phyloP scores from a whole-genome alignment of 2,888 invertebrate genomes.

The Elegia similella region DNA sequence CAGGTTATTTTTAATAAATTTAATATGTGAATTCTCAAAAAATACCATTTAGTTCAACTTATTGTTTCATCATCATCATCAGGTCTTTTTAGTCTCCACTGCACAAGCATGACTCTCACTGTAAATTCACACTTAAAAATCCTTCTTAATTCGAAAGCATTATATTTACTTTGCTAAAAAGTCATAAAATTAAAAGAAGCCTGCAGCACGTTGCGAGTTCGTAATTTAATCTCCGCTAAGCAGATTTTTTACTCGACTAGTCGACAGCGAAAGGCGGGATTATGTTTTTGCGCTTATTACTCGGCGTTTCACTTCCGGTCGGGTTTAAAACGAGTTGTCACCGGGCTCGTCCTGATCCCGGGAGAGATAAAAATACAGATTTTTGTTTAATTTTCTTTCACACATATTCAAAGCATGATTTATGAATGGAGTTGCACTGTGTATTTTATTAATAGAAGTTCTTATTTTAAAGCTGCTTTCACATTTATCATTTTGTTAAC shows the following conservation, averaged over 20 bases:
- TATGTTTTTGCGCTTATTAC: conserved; percentile 4
- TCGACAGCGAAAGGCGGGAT: conserved; percentile 1
- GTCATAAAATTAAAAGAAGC: neutral
- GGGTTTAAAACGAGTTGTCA: conserved; percentile 1
- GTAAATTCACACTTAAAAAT: too few species aligned
- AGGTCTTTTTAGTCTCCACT: too few species aligned
- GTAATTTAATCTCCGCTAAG: neutral
- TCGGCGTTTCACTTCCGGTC: neutral
- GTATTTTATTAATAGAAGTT: too few species aligned
- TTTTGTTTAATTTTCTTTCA: neutral
- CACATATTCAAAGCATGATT: neutral
- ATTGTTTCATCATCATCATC: too few species aligned
- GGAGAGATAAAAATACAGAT: neutral
- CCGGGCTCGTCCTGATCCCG: neutral
- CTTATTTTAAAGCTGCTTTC: too few species aligned
- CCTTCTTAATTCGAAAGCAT: too few species aligned
- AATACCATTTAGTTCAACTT: too few species aligned
- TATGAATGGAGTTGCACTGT: too few species aligned
- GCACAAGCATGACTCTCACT: too few species aligned
- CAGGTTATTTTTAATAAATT: too few species aligned
- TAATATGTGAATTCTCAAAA: too few species aligned
- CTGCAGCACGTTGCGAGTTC: neutral
- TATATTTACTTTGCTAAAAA: neutral
- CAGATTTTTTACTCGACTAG: neutral
- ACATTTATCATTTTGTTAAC: too few species aligned